Evolutionary conservation across 2,113 vertebrate genomes (phyloP), one percentile per base, ranked within the genome.

Genomic region (Cinclus cinclus): DNA sequence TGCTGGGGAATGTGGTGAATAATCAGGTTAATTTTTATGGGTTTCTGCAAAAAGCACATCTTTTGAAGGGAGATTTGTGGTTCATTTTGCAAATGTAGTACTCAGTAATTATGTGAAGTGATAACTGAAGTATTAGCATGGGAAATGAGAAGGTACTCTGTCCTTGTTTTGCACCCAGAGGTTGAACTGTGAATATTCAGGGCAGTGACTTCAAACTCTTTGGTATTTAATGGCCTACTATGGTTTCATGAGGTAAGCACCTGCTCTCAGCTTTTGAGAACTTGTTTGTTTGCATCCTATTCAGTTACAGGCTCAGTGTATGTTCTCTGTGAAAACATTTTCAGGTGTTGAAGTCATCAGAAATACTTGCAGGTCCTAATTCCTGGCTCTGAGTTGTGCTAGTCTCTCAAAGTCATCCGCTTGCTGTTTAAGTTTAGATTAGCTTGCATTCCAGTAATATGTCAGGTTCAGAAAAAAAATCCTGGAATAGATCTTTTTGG

Each of bases 131-230:
- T 84, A 86, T 98, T 96, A 97, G 73, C 89, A 88, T 71, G 24
- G 64, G 87, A 95, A 96, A 95, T 80, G 71, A 85, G 44, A 91
- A 83, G 85, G 63, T 93, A 91, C 37, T 23, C 65, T 37, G 87
- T 92, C 58, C 37, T 84, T 87, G 68, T 78, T 78, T 82, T 96
- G 78, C 95, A 97, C 94, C 93, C 73, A 95, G 59, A 89, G 67
- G 79, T 97, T 91, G 91, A 93, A 82, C 62, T 65, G 53, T 91
- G 94, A 87, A 13, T 31, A 69, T 92, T 85, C 42, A 59, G 63
- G 86, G 62, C 96, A 56, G 55, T 68, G 94, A 73, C 86, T 95
- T 96, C 71, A 91, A 89, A 83, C 39, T 65, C 90, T 94, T 95
- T 14, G 4, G 94, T 96, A 47, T 69, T 86, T 93, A 78, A 79